Percentiles rank a stretch among this genome's conserved stretches.
These are phyloP conservation scores for Temnothorax nylanderi DNA, from an alignment of 1,140 invertebrate species.

Conservation along the genomic window DNA sequence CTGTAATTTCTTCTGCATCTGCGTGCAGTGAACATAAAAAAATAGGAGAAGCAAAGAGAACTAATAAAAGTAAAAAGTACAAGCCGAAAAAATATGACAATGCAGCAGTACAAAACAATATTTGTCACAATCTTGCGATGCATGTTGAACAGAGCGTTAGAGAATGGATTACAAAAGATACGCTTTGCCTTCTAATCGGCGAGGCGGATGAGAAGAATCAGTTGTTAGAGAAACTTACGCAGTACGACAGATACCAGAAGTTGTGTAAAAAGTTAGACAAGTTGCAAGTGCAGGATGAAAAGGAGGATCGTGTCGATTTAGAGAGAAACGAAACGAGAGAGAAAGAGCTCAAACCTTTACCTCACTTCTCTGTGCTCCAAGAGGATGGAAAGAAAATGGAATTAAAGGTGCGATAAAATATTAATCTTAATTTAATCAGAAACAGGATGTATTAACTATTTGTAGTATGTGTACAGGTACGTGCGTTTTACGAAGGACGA, in stretches of 20 bases:
- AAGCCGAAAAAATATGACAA: constrained; percentile 43
- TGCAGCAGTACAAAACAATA: constrained; percentile 30
- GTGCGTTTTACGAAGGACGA: constrained; percentile 82
- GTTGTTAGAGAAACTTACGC: constrained; percentile 76
- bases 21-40: background rate
- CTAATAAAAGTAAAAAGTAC: constrained; percentile 33
- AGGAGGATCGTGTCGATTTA: constrained; percentile 66
- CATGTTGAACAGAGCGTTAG: constrained; percentile 80
- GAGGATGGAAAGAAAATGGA: constrained; percentile 81
- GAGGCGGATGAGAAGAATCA: constrained; percentile 76
- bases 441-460: constrained; percentile 12
- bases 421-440: background rate
- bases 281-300: constrained; percentile 76
- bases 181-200: constrained; percentile 80
- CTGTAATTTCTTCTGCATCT: background rate
- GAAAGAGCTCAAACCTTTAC: constrained; percentile 79
- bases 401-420: constrained; percentile 77
- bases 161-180: constrained; percentile 84
- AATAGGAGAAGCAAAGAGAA: constrained; percentile 32
- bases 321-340: constrained; percentile 41
- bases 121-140: constrained; percentile 67
- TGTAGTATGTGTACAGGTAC: constrained; percentile 74
- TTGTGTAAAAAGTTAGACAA: constrained; percentile 81
- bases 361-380: constrained; percentile 81
- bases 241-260: constrained; percentile 76